A percentile compares a stretch with the other conserved stretches of the same genome.
phyloP scores from a whole-genome alignment of 2,113 vertebrate genomes.

The Camelus bactrianus region DNA sequence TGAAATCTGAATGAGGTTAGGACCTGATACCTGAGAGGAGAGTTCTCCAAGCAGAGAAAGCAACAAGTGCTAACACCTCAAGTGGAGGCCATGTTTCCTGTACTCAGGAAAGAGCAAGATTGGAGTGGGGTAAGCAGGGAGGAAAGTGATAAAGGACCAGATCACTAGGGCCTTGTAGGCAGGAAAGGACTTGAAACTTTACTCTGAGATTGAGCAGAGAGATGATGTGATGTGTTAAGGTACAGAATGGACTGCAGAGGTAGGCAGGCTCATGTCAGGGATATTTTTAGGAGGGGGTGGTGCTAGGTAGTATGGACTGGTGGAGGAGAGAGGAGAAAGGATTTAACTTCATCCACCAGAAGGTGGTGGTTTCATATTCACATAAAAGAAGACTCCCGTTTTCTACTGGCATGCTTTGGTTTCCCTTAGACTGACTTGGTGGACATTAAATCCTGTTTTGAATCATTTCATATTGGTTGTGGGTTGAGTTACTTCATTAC shows the following conservation, averaged over 20 bases:
- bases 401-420: neutral
- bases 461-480: neutral
- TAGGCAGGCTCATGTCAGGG: neutral
- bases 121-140: neutral
- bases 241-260: neutral
- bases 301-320: neutral
- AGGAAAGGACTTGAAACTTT: neutral
- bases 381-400: neutral
- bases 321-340: neutral
- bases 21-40: neutral
- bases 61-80: neutral
- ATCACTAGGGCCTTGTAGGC: neutral
- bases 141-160: neutral
- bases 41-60: neutral
- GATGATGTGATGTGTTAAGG: neutral
- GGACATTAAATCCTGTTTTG: neutral
- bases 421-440: neutral
- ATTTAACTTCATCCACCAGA: neutral
- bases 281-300: neutral
- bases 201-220: neutral
- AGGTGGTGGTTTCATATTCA: neutral
- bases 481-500: slow-evolving; percentile 42
- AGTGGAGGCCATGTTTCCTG: neutral
- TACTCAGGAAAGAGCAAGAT: neutral
- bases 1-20: neutral